These are phyloP conservation scores for Panthera leo DNA, from an alignment of 2,113 vertebrate genomes.

Conservation along the genomic window DNA sequence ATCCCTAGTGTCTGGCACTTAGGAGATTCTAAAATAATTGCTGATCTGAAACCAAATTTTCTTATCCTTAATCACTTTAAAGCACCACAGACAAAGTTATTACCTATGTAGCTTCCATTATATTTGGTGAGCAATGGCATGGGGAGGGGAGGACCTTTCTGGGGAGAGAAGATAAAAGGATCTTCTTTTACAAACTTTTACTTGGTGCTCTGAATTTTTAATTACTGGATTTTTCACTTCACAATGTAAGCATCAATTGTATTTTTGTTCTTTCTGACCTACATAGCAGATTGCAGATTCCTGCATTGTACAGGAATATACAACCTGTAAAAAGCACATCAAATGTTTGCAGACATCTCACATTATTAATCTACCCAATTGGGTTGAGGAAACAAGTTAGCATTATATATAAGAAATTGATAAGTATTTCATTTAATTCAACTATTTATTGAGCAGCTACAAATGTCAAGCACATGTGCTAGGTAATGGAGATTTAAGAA, in stretches of 20 bases:
- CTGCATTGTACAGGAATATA: neutral
- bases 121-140: neutral
- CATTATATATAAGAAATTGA: neutral
- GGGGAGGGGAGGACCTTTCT: neutral
- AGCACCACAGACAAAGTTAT: neutral
- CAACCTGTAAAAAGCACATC: neutral
- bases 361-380: neutral
- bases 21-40: slow-evolving; percentile 18
- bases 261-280: neutral
- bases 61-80: slow-evolving; percentile 13
- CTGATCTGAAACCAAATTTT: neutral
- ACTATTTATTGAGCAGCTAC: neutral
- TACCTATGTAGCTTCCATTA: neutral
- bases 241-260: neutral
- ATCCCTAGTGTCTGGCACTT: neutral
- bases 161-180: neutral
- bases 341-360: neutral
- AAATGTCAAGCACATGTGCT: neutral
- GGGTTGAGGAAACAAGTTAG: neutral
- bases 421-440: slow-evolving; percentile 18
- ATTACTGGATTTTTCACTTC: slow-evolving; percentile 21
- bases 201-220: slow-evolving; percentile 30
- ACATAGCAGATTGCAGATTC: neutral
- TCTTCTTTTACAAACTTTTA: neutral
- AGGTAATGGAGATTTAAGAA: neutral